phyloP scores from a whole-genome alignment of 1,140 invertebrate genomes.

The Brachionus rotundiformis region DNA sequence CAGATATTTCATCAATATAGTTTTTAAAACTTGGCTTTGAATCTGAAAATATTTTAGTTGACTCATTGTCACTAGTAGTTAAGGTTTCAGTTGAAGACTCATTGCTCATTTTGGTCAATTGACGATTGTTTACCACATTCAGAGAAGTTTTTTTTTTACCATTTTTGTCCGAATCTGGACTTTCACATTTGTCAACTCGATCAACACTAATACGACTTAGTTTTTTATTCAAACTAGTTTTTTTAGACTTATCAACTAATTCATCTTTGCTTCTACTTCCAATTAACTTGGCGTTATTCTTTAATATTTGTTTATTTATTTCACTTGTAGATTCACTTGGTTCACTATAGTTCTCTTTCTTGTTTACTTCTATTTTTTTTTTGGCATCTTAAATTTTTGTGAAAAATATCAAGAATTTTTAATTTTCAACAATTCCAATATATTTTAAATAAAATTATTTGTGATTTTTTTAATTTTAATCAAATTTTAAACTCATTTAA shows the following conservation, averaged over 20 bases:
- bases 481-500: no score
- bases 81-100: constrained; percentile 22
- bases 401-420: no score
- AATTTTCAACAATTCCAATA: no score
- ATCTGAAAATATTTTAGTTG: background rate
- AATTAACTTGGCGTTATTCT: background rate
- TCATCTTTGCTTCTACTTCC: background rate
- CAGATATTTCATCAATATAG: constrained; percentile 22
- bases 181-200: background rate
- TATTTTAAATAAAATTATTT: no score
- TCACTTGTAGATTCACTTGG: constrained; percentile 4
- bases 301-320: background rate
- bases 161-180: background rate
- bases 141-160: background rate
- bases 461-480: no score
- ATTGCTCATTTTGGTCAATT: constrained; percentile 29
- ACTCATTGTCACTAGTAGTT: background rate
- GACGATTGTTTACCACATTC: background rate
- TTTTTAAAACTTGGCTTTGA: background rate
- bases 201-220: constrained; percentile 8
- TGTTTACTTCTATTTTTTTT: background rate
- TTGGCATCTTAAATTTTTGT: no score
- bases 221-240: constrained; percentile 11
- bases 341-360: background rate
- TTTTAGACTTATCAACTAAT: background rate